Conservation (phyloP, 2,113 vertebrate species). For the Phocoena phocoena region DNA sequence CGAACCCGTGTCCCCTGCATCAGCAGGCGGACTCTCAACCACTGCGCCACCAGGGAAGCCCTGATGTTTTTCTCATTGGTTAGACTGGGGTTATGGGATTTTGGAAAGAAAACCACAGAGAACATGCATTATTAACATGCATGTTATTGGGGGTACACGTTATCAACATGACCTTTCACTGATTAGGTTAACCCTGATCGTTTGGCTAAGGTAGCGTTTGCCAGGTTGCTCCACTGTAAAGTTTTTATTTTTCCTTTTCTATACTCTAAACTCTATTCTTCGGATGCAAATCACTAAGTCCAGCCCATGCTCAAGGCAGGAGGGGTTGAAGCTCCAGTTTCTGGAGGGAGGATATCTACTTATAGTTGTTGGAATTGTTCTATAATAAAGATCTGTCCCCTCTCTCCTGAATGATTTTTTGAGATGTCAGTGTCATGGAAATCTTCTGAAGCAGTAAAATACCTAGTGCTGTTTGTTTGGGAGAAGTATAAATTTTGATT, state of each 20-base stretch:
- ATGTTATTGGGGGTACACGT: not conserved
- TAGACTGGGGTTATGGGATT: not conserved
- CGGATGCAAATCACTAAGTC: not conserved
- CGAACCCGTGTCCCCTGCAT: no score
- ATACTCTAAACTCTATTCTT: not conserved
- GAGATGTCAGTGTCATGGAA: not conserved
- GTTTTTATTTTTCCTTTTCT: not conserved
- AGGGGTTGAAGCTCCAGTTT: not conserved
- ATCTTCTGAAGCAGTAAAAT: not conserved
- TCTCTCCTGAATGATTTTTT: not conserved
- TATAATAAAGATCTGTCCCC: not conserved
- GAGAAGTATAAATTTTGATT: not conserved
- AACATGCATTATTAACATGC: not conserved
- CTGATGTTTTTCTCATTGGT: not conserved
- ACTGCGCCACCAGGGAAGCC: no score
- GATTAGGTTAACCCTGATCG: not conserved
- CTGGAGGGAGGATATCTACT: not conserved
- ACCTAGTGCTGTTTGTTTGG: not conserved
- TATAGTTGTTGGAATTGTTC: not conserved
- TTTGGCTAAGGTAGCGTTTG: not conserved
- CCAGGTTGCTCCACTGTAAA: not conserved
- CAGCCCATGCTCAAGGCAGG: not conserved
- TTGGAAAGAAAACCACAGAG: not conserved
- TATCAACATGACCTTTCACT: not conserved
- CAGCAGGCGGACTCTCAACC: no score